Conservation (phyloP, 2,797 vertebrate genomes). For the Molossus molossus region DNA sequence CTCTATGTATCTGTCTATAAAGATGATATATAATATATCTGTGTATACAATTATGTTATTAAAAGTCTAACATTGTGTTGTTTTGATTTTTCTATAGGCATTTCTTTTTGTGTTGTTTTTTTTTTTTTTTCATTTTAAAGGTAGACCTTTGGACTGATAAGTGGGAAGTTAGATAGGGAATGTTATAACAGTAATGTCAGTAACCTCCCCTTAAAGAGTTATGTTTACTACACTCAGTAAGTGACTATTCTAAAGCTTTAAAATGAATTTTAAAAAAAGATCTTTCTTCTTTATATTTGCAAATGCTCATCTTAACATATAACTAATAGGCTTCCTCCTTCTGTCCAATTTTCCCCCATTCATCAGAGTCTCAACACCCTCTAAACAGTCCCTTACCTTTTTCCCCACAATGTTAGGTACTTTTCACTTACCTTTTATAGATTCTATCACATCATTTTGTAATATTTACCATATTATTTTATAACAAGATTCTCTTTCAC, state of each 20-base stretch:
- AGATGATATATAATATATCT: neutral
- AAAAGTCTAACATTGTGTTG: neutral
- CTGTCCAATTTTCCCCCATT: neutral
- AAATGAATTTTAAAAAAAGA: neutral
- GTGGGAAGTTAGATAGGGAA: neutral
- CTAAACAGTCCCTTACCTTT: neutral
- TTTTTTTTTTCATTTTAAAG: neutral
- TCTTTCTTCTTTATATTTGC: neutral
- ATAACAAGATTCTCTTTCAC: neutral
- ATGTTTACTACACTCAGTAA: neutral
- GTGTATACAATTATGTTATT: neutral
- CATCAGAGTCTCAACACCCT: neutral
- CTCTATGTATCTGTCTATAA: neutral
- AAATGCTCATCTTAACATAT: neutral
- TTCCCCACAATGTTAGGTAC: neutral
- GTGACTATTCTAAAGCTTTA: neutral
- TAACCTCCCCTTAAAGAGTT: neutral
- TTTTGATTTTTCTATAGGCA: neutral
- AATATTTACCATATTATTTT: neutral
- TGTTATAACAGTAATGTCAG: neutral
- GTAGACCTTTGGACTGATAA: neutral
- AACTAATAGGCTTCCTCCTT: neutral
- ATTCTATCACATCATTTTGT: neutral
- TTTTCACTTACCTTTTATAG: neutral
- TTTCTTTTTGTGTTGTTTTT: neutral